Base-by-base conservation (phyloP, 2,113 vertebrate genomes). In the Fulica atra region DNA sequence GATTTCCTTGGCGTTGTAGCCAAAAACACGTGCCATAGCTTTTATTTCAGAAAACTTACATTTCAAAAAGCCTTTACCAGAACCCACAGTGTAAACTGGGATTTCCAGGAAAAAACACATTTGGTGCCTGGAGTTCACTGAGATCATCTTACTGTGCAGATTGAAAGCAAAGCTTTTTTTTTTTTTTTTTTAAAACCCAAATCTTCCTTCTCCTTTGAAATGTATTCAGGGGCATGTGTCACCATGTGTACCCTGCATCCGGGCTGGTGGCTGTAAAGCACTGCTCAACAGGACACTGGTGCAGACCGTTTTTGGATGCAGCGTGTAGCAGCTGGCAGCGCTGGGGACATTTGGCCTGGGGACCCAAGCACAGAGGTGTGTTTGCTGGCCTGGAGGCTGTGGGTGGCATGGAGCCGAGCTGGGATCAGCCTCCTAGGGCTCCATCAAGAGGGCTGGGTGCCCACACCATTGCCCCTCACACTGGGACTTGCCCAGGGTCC, bases 321-420 rank as follows among this genome's bases (percentile, higher is more conserved):
- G 16, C 2, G 4, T 59, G 56, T 3, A 74, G 38, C 5, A 40
- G 20, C 29, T 64, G 77, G 11, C 23, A 28, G 3, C 54, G 24
- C 18, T 29, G 20, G 10, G 23, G 26, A 29, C 0, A 2, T 15
- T 44, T 81, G 64, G 29, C 40, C 51, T 2, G 2, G 28, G 21
- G 21, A 64, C 5, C 8, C 1, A 1, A 8, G 14, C 24, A 50
- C 0, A 0, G n/a, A 23, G 12, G 15, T 17, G 11, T 70, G 10
- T 19, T 29, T 0, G 1, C 35, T 65, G 42, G 28, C 15, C 28
- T 19, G 21, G 31, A 40, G 54, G 48, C 38, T 64, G 21, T 63
- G 28, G 35, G 48, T 2, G 6, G 16, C 35, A 57, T 0, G 40
- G 36, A 79, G 16, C 54, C 0, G 0, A 73, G 65, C 31, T 0